phyloP scores from a whole-genome alignment of 2,113 vertebrate genomes.

The Grammomys surdaster region DNA sequence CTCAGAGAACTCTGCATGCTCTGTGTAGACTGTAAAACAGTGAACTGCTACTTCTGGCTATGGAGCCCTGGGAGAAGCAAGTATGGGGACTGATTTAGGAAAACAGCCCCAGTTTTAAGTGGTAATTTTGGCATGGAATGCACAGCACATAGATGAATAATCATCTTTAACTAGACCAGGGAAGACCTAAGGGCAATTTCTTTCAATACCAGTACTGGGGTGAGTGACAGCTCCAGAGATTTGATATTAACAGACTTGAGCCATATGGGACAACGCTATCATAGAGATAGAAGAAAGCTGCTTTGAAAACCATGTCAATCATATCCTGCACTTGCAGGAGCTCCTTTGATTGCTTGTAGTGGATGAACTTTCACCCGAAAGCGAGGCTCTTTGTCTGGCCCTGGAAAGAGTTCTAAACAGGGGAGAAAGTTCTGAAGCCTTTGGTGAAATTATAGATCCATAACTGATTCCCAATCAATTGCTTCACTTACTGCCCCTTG shows the following conservation, averaged over 20 bases:
- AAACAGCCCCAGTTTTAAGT: background rate
- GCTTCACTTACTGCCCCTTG: background rate
- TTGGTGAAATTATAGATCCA: background rate
- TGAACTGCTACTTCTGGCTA: background rate
- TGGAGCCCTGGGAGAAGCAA: accelerated
- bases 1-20: background rate
- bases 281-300: background rate
- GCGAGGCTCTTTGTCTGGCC: background rate
- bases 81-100: background rate
- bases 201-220: background rate
- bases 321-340: background rate
- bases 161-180: background rate
- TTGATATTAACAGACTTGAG: background rate
- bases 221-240: background rate
- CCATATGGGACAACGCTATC: background rate
- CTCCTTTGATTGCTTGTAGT: background rate
- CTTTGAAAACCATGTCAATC: no score
- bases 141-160: background rate
- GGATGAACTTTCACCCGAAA: background rate
- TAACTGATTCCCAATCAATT: background rate
- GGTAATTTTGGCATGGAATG: no score
- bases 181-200: background rate
- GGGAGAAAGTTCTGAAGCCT: background rate
- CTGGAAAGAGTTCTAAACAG: background rate
- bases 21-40: background rate